Evolutionary conservation across 1,140 invertebrate species (phyloP).

Genomic region (Drosophila saltans): DNA sequence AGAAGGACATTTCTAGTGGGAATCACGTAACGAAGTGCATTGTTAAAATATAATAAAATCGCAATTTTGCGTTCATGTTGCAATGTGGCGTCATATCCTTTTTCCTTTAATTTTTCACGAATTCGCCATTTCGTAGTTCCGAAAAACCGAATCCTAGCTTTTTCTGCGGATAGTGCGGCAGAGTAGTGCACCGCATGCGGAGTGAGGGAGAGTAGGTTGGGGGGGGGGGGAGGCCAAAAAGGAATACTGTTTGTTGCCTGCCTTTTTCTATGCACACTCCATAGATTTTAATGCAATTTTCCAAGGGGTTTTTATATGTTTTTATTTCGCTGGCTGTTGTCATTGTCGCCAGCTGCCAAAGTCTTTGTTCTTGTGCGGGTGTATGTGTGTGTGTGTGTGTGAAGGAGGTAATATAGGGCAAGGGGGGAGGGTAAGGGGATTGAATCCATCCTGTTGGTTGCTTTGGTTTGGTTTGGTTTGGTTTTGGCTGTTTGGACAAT

Average conservation of each 20-base stretch:
- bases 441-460: slow-evolving; percentile 13
- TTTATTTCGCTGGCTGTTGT: slow-evolving; percentile 70
- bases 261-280: slow-evolving; percentile 76
- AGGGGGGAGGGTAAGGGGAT: background rate
- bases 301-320: slow-evolving; percentile 68
- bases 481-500: slow-evolving; percentile 51
- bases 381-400: slow-evolving; percentile 5
- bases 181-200: too few species aligned
- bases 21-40: slow-evolving; percentile 82
- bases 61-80: slow-evolving; percentile 82
- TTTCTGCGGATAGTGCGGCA: slow-evolving; percentile 2
- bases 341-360: slow-evolving; percentile 79
- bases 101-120: slow-evolving; percentile 82
- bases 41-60: slow-evolving; percentile 82
- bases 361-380: slow-evolving; percentile 70
- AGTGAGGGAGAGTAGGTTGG: background rate
- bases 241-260: slow-evolving; percentile 44
- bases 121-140: slow-evolving; percentile 79
- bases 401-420: slow-evolving; percentile 16
- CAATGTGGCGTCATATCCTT: slow-evolving; percentile 82
- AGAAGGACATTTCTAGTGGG: slow-evolving; percentile 66
- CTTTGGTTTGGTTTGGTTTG: slow-evolving; percentile 17
- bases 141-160: slow-evolving; percentile 46
- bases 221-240: background rate
- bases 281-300: slow-evolving; percentile 83